These are phyloP conservation scores for Lasioglossum marginatum DNA, from an alignment of 2,888 invertebrate genomes.

Conservation along the genomic window DNA sequence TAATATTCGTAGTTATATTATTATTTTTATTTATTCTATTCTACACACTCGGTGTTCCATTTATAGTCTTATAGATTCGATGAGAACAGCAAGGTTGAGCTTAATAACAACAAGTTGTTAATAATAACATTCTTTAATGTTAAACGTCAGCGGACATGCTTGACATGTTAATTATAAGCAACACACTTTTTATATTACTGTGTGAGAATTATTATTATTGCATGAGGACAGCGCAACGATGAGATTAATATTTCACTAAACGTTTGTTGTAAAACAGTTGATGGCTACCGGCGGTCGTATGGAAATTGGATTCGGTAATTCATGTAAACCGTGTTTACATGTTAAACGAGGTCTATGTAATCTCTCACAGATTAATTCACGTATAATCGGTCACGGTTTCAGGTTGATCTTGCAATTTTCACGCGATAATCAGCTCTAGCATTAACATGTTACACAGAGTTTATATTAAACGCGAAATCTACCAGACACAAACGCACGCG, in stretches of 20 bases:
- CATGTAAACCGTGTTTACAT: slow-evolving; percentile 11
- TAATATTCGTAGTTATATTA: background rate
- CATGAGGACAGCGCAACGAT: background rate
- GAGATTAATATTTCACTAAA: background rate
- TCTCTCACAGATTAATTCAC: slow-evolving; percentile 5
- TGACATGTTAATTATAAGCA: background rate
- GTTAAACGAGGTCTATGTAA: slow-evolving; percentile 14
- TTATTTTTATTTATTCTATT: background rate
- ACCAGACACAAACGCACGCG: background rate
- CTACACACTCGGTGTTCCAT: background rate
- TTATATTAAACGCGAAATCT: background rate
- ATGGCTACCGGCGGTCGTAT: background rate
- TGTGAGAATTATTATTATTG: background rate
- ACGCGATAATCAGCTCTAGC: background rate
- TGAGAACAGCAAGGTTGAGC: background rate
- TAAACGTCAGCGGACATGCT: background rate
- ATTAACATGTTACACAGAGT: background rate
- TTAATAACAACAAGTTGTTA: background rate
- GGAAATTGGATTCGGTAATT: slow-evolving; percentile 3
- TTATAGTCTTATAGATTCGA: background rate
- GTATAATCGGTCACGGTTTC: slow-evolving; percentile 3
- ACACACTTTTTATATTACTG: background rate
- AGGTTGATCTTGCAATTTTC: slow-evolving; percentile 1
- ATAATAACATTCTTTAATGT: background rate
- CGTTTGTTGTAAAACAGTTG: background rate